Base-by-base conservation (phyloP, 1,140 invertebrate genomes). In the Temnothorax curvispinosus region DNA sequence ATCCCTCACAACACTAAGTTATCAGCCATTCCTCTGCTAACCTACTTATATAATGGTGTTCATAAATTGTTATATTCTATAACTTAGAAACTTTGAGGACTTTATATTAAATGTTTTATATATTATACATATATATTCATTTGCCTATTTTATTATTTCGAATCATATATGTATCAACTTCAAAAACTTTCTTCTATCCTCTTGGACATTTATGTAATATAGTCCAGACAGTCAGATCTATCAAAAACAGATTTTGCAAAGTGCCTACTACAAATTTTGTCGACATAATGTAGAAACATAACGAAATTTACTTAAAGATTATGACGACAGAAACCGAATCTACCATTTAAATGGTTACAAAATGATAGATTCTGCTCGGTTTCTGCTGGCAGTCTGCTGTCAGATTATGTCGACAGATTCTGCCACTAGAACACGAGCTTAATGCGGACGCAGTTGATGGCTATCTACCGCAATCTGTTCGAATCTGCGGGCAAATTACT, bases 11-110 rank as follows among this genome's bases (percentile, higher is more conserved):
- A 64, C 18, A 64, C 75, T 7, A 78, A 47, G 41, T 78, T 78
- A 78, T 41, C 58, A 44, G 60, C 27, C 58, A 65, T 65, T 78
- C n/a, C 41, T 78, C 44, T 65, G 76, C 18, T 65, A 78, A 78
- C 41, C 18, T 41, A 78, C 41, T 78, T 78, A 78, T 64, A 78
- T 32, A 76, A 76, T 21, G 32, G n/a, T 58, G 8, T 15, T 65
- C 60, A 50, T 21, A 41, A 44, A 44, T 52, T 32, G 32, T 44
- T 64, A 35, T 62, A 47, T 78, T 78, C 76, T 50, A 4, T 6
- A 65, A 52, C 75, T 77, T 77, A 32, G 41, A n/a, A 77, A 62
- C 56, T 78, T 65, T 64, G 64, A 11, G 9, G 27, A 65, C 18
- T 78, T 64, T 65, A 5, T 38, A 78, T 65, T 47, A 78, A 47